A percentile compares a stretch with the other conserved stretches of the same genome.
phyloP scores from a whole-genome alignment of 1,140 invertebrate species.

The Drosophila auraria region DNA sequence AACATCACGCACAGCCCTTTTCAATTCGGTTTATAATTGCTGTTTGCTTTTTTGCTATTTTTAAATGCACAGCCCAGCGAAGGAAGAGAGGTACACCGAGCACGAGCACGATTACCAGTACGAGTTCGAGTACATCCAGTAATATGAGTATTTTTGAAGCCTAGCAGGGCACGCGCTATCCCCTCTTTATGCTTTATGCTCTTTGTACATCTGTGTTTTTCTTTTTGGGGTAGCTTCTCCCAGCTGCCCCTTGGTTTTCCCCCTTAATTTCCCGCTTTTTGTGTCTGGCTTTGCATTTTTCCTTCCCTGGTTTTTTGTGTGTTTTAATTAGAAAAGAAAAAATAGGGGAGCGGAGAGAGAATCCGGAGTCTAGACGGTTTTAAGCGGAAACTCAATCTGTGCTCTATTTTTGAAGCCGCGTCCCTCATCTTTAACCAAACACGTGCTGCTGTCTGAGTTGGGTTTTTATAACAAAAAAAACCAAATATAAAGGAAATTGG shows the following conservation, averaged over 20 bases:
- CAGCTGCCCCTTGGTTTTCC: slow-evolving; percentile 40
- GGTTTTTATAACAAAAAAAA: neutral
- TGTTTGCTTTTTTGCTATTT: slow-evolving; percentile 72
- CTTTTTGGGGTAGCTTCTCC: slow-evolving; percentile 32
- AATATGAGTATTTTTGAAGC: slow-evolving; percentile 64
- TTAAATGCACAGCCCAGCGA: slow-evolving; percentile 56
- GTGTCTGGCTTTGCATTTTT: slow-evolving; percentile 58
- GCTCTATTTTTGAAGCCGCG: slow-evolving; percentile 72
- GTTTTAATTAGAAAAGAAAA: slow-evolving; percentile 71
- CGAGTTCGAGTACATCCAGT: slow-evolving; percentile 24
- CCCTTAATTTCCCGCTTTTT: slow-evolving; percentile 32
- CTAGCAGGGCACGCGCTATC: slow-evolving; percentile 69
- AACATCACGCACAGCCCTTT: slow-evolving; percentile 79
- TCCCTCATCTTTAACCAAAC: slow-evolving; percentile 43
- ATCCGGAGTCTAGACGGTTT: slow-evolving; percentile 70
- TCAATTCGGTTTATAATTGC: slow-evolving; percentile 77
- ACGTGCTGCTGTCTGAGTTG: slow-evolving; percentile 42
- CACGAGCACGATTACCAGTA: slow-evolving; percentile 18
- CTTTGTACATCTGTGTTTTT: slow-evolving; percentile 61
- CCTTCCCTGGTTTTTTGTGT: slow-evolving; percentile 30
- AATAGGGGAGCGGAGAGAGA: slow-evolving; percentile 62
- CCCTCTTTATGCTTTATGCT: slow-evolving; percentile 8
- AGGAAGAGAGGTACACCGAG: slow-evolving; percentile 15
- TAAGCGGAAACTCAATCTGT: slow-evolving; percentile 79
- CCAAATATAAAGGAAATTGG: neutral